These are phyloP conservation scores for Diadema setosum DNA, from an alignment of 35 echinoderm and acorn worm genomes.

Conservation along the genomic window DNA sequence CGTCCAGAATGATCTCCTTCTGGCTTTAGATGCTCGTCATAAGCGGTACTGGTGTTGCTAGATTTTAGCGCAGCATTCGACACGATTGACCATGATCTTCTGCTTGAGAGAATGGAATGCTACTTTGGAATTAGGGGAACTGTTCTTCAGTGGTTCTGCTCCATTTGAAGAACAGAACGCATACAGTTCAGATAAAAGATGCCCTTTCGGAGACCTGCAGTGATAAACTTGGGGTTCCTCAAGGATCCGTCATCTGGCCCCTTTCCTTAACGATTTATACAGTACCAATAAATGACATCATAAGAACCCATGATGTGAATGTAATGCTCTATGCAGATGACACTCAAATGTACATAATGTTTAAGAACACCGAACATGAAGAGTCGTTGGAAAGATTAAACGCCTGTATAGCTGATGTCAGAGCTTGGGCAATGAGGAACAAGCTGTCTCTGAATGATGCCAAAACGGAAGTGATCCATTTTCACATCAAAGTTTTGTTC, in stretches of 20 bases:
- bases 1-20: too few species aligned
- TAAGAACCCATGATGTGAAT: slow-evolving; percentile 25
- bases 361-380: not conserved
- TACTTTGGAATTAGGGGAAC: slow-evolving; percentile 14
- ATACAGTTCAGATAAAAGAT: slow-evolving; percentile 11
- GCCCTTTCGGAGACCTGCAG: not conserved
- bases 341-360: slow-evolving; percentile 25
- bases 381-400: not conserved
- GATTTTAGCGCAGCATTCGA: slow-evolving; percentile 58
- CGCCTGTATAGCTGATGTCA: not conserved
- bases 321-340: slow-evolving; percentile 67
- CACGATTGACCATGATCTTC: slow-evolving; percentile 28
- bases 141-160: slow-evolving; percentile 29
- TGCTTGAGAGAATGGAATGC: not conserved
- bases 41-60: slow-evolving; percentile 22
- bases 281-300: slow-evolving; percentile 30
- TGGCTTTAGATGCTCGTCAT: not conserved
- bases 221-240: slow-evolving; percentile 52
- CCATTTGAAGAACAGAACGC: slow-evolving; percentile 4
- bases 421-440: not conserved
- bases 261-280: slow-evolving; percentile 57
- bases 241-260: slow-evolving; percentile 67
- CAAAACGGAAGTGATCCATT: not conserved
- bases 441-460: slow-evolving; percentile 6
- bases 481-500: not conserved